Percentiles rank a stretch among this genome's conserved stretches.
Evolutionary conservation across 1,140 invertebrate genomes (phyloP).

Genomic region (Papilio dardanus): DNA sequence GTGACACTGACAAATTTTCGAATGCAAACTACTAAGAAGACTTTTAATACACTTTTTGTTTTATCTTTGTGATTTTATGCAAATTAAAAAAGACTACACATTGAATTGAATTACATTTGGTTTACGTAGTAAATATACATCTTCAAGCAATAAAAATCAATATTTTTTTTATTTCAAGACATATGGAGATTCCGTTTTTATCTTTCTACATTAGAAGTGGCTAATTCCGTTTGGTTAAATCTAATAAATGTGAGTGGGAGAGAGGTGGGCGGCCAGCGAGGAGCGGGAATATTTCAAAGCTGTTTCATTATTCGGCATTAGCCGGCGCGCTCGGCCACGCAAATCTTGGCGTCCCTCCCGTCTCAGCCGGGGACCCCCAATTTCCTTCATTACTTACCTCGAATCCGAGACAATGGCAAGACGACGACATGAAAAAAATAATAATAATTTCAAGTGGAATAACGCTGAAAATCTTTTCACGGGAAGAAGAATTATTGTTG

Average conservation of each 20-base stretch:
- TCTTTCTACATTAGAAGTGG: conserved; percentile 48
- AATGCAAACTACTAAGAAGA: conserved; percentile 27
- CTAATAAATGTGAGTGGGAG: conserved; percentile 70
- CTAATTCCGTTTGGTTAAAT: conserved; percentile 70
- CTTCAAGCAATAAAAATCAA: no score
- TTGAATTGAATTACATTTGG: no score
- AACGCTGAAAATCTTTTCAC: conserved; percentile 82
- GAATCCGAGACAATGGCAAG: conserved; percentile 79
- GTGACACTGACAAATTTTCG: conserved; percentile 23
- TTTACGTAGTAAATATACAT: no score
- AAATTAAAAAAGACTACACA: no score
- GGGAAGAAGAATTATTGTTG: conserved; percentile 81
- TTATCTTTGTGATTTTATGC: conserved; percentile 18
- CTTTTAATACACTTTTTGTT: neutral
- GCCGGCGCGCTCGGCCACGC: conserved; percentile 70
- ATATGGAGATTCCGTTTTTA: conserved; percentile 35
- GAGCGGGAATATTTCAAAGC: conserved; percentile 67
- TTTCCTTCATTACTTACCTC: conserved; percentile 82
- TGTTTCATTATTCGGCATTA: conserved; percentile 79
- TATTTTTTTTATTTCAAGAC: neutral
- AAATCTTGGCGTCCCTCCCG: conserved; percentile 73
- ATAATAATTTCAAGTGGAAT: conserved; percentile 82
- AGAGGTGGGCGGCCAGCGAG: conserved; percentile 49
- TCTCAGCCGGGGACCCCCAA: conserved; percentile 72
- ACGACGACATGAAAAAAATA: conserved; percentile 78